Evolutionary conservation across 2,888 invertebrate genomes (phyloP).

Genomic region (Marasmarcha lunaedactyla): DNA sequence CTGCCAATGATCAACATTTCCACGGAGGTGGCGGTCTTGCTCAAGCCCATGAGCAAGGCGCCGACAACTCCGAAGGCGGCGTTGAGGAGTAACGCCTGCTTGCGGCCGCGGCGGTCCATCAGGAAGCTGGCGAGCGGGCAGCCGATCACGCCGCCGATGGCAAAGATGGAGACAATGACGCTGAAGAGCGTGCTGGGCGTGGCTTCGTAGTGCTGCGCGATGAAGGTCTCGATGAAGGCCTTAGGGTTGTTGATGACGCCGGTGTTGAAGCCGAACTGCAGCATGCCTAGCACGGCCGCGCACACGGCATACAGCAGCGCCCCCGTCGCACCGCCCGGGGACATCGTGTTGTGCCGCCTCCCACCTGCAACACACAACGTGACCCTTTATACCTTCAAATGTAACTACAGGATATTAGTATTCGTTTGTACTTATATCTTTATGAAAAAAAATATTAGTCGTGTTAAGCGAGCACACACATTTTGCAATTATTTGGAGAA

Average conservation of each 20-base stretch:
- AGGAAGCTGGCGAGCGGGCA: constrained; percentile 81
- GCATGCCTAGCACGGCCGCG: constrained; percentile 77
- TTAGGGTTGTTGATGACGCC: constrained; percentile 79
- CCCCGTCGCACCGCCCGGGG: constrained; percentile 65
- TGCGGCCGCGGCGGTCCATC: constrained; percentile 77
- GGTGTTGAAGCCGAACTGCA: constrained; percentile 79
- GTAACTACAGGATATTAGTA: too few species aligned
- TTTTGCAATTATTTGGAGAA: too few species aligned
- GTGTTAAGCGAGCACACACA: too few species aligned
- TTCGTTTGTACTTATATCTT: neutral
- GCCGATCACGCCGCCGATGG: constrained; percentile 83
- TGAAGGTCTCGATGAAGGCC: constrained; percentile 73
- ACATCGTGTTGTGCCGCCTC: constrained; percentile 31
- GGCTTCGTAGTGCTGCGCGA: constrained; percentile 65
- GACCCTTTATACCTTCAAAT: neutral
- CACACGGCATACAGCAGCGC: constrained; percentile 74
- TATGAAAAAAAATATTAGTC: too few species aligned
- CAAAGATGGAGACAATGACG: constrained; percentile 80
- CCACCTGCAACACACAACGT: constrained; percentile 33
- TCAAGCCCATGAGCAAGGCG: constrained; percentile 75
- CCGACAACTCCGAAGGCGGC: constrained; percentile 74
- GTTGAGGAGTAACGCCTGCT: constrained; percentile 74
- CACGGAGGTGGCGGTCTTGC: constrained; percentile 72
- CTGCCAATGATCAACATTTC: constrained; percentile 80
- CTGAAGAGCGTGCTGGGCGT: constrained; percentile 67